Conservation (phyloP, 2,113 vertebrate species). For the Callionymus lyra region DNA sequence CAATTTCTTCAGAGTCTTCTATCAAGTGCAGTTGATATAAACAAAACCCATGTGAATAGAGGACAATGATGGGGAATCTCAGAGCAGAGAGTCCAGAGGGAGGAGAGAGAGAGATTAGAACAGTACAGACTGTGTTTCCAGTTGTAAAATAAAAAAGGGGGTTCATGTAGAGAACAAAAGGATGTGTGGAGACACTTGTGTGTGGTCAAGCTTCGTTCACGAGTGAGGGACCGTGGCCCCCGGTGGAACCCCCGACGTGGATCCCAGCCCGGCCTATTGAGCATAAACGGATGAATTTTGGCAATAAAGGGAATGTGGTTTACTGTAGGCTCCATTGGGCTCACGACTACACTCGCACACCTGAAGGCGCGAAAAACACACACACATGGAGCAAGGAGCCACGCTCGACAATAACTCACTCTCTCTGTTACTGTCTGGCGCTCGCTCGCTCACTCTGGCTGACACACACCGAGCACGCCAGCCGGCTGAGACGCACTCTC, state of each 20-base stretch:
- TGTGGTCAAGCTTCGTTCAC: slow-evolving; percentile 88
- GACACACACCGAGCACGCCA: slow-evolving; percentile 15
- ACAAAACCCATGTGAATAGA: slow-evolving; percentile 71
- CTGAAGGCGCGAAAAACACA: slow-evolving; percentile 19
- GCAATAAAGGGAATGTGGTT: slow-evolving; percentile 96
- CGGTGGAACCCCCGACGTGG: slow-evolving; percentile 85
- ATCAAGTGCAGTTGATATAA: slow-evolving; percentile 40
- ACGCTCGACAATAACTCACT: slow-evolving; percentile 47
- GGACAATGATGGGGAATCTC: slow-evolving; percentile 57
- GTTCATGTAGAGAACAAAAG: slow-evolving; percentile 44
- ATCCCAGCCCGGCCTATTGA: slow-evolving; percentile 91
- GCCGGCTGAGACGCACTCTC: slow-evolving; percentile 68
- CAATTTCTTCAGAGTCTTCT: slow-evolving; percentile 38
- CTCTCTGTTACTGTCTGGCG: slow-evolving; percentile 58
- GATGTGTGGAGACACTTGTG: slow-evolving; percentile 71
- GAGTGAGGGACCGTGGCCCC: slow-evolving; percentile 86
- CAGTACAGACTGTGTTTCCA: slow-evolving; percentile 47
- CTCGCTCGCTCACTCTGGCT: slow-evolving; percentile 27
- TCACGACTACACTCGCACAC: slow-evolving; percentile 18
- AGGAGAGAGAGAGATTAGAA: slow-evolving; percentile 34
- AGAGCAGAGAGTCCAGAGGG: slow-evolving; percentile 44
- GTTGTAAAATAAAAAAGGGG: slow-evolving; percentile 75
- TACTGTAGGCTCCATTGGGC: slow-evolving; percentile 84
- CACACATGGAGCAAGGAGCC: slow-evolving; percentile 3
- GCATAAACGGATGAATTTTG: slow-evolving; percentile 98